A percentile compares a stretch with the other conserved stretches of the same genome.
These are phyloP conservation scores for Xylocopa sonorina DNA, from an alignment of 1,140 invertebrate genomes.

Conservation along the genomic window DNA sequence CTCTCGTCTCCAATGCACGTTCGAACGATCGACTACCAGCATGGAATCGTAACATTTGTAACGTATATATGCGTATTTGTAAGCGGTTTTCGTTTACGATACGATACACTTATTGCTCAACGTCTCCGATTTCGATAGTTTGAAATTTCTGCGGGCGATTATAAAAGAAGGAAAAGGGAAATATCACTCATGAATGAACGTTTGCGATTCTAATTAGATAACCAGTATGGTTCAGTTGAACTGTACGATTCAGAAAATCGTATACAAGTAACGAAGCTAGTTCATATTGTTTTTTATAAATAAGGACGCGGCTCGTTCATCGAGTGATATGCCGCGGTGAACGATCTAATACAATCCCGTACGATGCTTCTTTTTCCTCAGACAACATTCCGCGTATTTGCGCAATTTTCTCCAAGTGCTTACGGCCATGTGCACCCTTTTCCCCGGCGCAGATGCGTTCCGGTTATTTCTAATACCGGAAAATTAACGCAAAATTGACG, in stretches of 20 bases:
- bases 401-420: conserved; percentile 20
- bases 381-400: conserved; percentile 27
- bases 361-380: background rate
- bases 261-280: background rate
- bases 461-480: conserved; percentile 32
- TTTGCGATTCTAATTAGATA: conserved; percentile 4
- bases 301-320: background rate
- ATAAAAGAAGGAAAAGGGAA: background rate
- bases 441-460: background rate
- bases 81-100: background rate
- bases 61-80: background rate
- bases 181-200: background rate
- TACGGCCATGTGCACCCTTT: background rate
- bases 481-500: conserved; percentile 31
- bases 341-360: background rate
- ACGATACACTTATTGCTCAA: conserved; percentile 13
- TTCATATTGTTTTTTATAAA: background rate
- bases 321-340: background rate
- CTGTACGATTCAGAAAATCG: background rate
- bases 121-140: conserved; percentile 14
- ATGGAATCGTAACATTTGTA: conserved; percentile 21
- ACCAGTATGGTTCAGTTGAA: background rate
- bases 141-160: conserved; percentile 9
- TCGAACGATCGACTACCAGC: background rate
- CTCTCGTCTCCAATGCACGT: background rate